A percentile compares a stretch with the other conserved stretches of the same genome.
phyloP scores from a whole-genome alignment of 53 echinoderm and acorn worm species.

The Temnopleurus reevesii region DNA sequence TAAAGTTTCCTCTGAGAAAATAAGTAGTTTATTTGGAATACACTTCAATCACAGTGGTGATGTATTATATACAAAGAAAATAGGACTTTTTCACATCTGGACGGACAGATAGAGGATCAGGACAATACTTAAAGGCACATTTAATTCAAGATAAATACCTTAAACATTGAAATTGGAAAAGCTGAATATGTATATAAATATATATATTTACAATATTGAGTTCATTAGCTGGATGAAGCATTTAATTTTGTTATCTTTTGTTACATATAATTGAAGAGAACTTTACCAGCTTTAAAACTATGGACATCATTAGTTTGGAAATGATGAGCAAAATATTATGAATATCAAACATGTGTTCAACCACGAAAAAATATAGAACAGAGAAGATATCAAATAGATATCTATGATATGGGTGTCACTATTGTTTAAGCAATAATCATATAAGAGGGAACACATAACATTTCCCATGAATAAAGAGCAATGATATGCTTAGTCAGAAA shows the following conservation, averaged over 20 bases:
- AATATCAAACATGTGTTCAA: too few relatives aligned
- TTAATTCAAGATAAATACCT: slow-evolving; percentile 14
- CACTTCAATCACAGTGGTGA: slow-evolving; percentile 6
- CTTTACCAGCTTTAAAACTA: too few relatives aligned
- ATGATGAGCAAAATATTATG: too few relatives aligned
- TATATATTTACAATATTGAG: not conserved
- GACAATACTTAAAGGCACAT: slow-evolving; percentile 15
- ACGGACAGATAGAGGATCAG: slow-evolving; percentile 18
- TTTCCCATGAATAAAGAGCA: too few relatives aligned
- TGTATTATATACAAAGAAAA: not conserved
- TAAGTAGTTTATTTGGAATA: slow-evolving; percentile 7
- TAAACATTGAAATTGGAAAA: not conserved
- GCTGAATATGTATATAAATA: not conserved
- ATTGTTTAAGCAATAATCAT: too few relatives aligned
- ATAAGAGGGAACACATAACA: too few relatives aligned
- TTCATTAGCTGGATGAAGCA: not conserved
- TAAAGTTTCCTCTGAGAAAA: not conserved
- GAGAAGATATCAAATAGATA: too few relatives aligned
- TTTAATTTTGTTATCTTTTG: not conserved
- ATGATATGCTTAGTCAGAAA: too few relatives aligned
- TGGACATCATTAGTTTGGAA: too few relatives aligned
- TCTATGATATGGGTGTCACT: too few relatives aligned
- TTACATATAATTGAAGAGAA: too few relatives aligned
- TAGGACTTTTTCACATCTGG: not conserved
- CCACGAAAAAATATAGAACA: too few relatives aligned